These are phyloP conservation scores for Penaeus vannamei DNA, from an alignment of 1,140 invertebrate species.

Conservation along the genomic window DNA sequence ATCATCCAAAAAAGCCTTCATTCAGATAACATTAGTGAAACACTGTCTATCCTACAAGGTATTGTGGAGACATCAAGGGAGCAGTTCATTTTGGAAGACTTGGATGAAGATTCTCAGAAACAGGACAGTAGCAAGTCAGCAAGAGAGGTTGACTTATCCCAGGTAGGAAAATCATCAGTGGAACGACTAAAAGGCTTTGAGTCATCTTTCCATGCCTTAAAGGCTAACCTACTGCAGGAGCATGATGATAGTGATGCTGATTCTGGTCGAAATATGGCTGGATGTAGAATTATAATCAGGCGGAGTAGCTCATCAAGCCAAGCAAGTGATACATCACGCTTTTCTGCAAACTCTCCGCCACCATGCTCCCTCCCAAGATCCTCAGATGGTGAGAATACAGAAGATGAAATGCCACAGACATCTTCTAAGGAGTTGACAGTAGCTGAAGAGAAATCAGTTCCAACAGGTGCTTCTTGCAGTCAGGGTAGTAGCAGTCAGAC, in stretches of 20 bases:
- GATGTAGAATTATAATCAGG: conserved; percentile 26
- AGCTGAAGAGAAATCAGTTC: too few species aligned
- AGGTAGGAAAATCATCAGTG: background rate
- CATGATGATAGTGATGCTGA: conserved; percentile 56
- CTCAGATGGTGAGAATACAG: conserved; percentile 33
- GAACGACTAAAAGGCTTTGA: background rate
- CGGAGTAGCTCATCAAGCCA: conserved; percentile 51
- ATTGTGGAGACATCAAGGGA: conserved; percentile 44
- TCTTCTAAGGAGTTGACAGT: background rate
- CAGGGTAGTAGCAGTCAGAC: too few species aligned
- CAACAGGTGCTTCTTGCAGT: too few species aligned
- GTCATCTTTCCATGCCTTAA: background rate
- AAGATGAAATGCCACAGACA: conserved; percentile 22
- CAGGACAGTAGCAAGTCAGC: background rate
- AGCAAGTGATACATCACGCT: conserved; percentile 25
- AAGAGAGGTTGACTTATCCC: background rate
- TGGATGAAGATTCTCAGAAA: conserved; percentile 40
- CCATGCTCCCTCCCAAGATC: conserved; percentile 47
- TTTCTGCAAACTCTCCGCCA: conserved; percentile 43
- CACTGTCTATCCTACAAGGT: conserved; percentile 48
- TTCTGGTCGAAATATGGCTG: conserved; percentile 4
- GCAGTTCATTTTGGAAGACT: conserved; percentile 44
- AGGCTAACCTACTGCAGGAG: background rate
- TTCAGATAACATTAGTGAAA: conserved; percentile 48
- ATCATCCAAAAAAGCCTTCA: background rate